phyloP scores from a whole-genome alignment of 2,113 vertebrate genomes.

The Monopterus albus region DNA sequence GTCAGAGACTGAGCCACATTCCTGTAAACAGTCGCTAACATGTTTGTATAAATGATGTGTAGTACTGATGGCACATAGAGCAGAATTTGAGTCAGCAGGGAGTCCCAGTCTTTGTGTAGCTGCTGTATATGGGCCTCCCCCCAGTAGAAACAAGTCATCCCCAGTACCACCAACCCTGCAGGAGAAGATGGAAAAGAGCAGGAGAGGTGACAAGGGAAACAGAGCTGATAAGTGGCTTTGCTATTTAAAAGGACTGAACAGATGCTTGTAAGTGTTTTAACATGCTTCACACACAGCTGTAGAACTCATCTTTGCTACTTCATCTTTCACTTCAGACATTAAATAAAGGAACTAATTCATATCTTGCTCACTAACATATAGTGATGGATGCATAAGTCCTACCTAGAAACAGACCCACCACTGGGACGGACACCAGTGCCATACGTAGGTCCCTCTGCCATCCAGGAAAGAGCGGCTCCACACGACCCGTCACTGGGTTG shows the following conservation, averaged over 20 bases:
- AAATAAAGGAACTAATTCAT: too few species aligned
- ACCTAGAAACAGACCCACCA: slow-evolving; percentile 82
- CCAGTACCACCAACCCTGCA: slow-evolving; percentile 77
- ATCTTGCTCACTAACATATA: not conserved
- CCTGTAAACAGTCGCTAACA: slow-evolving; percentile 78
- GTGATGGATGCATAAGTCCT: not conserved
- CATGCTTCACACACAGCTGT: too few species aligned
- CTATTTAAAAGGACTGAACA: not conserved
- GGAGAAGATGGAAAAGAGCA: not conserved
- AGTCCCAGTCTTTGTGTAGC: slow-evolving; percentile 70
- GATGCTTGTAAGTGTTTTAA: too few species aligned
- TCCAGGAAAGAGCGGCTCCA: slow-evolving; percentile 82
- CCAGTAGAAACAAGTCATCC: slow-evolving; percentile 83
- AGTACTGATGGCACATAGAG: slow-evolving; percentile 81
- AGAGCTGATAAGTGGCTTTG: not conserved
- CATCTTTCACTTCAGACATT: too few species aligned
- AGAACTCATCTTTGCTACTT: too few species aligned
- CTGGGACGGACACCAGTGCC: slow-evolving; percentile 79
- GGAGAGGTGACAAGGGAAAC: not conserved
- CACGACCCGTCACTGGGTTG: slow-evolving; percentile 81
- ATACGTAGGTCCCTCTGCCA: slow-evolving; percentile 80
- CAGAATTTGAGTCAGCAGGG: slow-evolving; percentile 62
- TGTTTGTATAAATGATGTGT: slow-evolving; percentile 83
- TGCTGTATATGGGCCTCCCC: slow-evolving; percentile 71
- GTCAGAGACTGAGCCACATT: slow-evolving; percentile 77